phyloP scores from a whole-genome alignment of 2,113 vertebrate species.

The Eulacestoma nigropectus region DNA sequence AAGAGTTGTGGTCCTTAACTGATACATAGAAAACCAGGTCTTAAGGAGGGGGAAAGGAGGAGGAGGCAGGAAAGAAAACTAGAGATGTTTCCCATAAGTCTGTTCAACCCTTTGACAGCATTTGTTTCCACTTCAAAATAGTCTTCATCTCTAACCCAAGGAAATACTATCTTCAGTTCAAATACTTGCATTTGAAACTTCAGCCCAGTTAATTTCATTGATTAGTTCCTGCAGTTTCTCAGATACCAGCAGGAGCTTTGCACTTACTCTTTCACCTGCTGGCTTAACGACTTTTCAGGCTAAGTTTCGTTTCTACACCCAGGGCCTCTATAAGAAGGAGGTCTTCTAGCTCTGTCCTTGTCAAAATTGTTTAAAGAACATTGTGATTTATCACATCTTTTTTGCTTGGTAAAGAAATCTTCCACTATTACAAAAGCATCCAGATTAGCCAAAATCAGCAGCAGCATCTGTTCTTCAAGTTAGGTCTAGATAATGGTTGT shows the following conservation, averaged over 20 bases:
- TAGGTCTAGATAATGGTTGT: background rate
- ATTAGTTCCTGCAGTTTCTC: background rate
- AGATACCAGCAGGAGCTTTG: background rate
- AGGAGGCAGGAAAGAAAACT: background rate
- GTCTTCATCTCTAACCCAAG: background rate
- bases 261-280: background rate
- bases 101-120: background rate
- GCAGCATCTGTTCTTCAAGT: background rate
- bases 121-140: background rate
- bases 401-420: background rate
- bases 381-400: background rate
- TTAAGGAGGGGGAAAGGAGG: background rate
- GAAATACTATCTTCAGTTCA: background rate
- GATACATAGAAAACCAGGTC: background rate
- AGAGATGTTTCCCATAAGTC: background rate
- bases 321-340: background rate
- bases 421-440: background rate
- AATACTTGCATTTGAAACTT: background rate
- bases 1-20: background rate
- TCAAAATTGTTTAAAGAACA: background rate
- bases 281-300: background rate
- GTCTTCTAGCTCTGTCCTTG: background rate
- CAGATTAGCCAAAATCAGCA: background rate
- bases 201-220: background rate
- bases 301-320: background rate